Conservation (phyloP, 2,888 invertebrate genomes). For the Melanotus villosus region DNA sequence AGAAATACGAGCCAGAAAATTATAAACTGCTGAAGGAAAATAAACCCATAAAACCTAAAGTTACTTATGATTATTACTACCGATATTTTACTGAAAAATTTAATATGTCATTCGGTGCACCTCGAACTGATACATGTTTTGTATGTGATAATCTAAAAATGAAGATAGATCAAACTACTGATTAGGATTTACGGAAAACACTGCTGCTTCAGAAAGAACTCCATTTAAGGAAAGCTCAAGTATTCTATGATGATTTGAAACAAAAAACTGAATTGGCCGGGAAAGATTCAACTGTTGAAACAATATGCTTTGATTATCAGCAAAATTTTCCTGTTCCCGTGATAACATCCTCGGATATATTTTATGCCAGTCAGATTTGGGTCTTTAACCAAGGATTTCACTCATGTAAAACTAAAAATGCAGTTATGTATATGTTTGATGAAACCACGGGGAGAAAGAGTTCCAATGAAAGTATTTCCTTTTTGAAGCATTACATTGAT, state of each 20-base stretch:
- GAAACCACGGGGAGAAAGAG: conserved; percentile 4
- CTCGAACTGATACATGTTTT: conserved; percentile 3
- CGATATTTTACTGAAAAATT: conserved; percentile 5
- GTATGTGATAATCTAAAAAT: conserved; percentile 7
- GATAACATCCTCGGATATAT: conserved; percentile 2
- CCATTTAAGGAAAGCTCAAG: conserved; percentile 6
- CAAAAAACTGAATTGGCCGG: conserved; percentile 1
- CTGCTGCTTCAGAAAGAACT: background rate
- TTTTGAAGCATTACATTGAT: conserved; percentile 3
- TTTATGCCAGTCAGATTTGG: conserved; percentile 10
- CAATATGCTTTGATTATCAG: conserved; percentile 4
- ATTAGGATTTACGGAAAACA: background rate
- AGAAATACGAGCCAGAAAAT: conserved; percentile 1
- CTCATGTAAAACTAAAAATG: background rate
- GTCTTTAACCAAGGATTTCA: background rate
- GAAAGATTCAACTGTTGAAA: background rate
- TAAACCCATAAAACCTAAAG: conserved; percentile 10
- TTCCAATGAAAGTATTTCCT: background rate
- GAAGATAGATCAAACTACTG: background rate
- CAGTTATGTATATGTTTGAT: conserved; percentile 17
- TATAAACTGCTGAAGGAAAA: background rate
- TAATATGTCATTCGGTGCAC: conserved; percentile 5
- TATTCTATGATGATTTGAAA: conserved; percentile 14
- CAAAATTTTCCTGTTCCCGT: conserved; percentile 19
- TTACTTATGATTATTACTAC: conserved; percentile 10